Percentiles rank a stretch among this genome's conserved stretches.
Conservation (phyloP, 2,797 vertebrate species). For the Simalia tracyae region DNA sequence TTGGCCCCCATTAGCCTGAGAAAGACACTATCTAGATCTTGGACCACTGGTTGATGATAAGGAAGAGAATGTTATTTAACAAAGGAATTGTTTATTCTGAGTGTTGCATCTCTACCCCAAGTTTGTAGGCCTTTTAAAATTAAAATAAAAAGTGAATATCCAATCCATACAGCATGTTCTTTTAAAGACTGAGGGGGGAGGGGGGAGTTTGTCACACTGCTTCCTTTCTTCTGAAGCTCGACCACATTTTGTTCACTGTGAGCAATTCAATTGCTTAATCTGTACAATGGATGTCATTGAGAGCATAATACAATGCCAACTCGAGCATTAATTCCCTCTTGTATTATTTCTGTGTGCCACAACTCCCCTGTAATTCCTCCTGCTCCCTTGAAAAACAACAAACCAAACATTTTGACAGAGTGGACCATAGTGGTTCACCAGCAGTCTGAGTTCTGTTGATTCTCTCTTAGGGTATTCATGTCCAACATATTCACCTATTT, state of each 20-base stretch:
- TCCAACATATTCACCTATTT: conserved; percentile 37
- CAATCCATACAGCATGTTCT: conserved; percentile 36
- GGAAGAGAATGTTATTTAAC: not conserved
- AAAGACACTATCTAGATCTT: not conserved
- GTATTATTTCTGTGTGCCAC: conserved; percentile 31
- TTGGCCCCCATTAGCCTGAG: not conserved
- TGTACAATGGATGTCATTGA: conserved; percentile 22
- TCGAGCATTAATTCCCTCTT: conserved; percentile 26
- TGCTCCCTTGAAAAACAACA: not conserved
- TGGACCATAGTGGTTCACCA: conserved; percentile 18
- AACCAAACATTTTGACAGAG: conserved; percentile 25
- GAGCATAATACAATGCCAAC: conserved; percentile 17
- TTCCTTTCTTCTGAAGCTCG: conserved; percentile 29
- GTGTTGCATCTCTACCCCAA: not conserved
- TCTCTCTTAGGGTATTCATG: conserved; percentile 23
- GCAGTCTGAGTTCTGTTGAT: conserved; percentile 38
- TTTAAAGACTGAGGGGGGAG: not conserved
- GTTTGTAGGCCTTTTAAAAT: conserved; percentile 44
- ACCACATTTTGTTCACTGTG: conserved; percentile 23
- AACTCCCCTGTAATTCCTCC: conserved; percentile 24
- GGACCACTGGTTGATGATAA: not conserved
- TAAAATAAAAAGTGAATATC: conserved; percentile 44
- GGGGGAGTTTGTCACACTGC: not conserved
- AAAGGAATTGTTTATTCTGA: not conserved
- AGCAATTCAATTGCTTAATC: conserved; percentile 30